Conservation (phyloP, 2,797 vertebrate genomes). For the Pitangus sulphuratus region DNA sequence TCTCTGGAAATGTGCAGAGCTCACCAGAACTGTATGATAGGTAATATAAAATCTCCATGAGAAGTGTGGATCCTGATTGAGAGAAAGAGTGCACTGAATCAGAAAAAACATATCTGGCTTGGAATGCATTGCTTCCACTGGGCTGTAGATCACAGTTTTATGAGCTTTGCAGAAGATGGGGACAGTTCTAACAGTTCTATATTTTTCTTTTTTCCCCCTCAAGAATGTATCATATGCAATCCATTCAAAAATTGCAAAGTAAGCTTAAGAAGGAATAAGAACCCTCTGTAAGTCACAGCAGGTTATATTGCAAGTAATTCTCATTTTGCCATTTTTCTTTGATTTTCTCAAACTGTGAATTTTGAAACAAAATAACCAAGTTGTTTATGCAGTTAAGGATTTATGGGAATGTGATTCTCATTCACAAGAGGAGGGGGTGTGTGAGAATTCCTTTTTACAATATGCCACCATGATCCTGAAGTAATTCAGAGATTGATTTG, state of each 20-base stretch:
- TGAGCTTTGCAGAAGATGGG: background rate
- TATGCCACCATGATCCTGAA: conserved; percentile 49
- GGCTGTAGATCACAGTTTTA: background rate
- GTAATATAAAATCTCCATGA: background rate
- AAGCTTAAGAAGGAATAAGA: background rate
- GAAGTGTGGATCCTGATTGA: background rate
- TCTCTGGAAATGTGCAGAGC: background rate
- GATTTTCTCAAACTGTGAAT: conserved; percentile 15
- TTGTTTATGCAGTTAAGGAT: conserved; percentile 30
- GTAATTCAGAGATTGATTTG: conserved; percentile 77
- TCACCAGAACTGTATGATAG: background rate
- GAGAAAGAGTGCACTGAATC: background rate
- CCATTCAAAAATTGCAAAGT: background rate
- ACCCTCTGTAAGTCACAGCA: background rate
- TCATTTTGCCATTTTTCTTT: background rate
- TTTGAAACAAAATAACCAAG: conserved; percentile 5
- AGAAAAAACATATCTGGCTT: background rate
- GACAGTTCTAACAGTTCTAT: background rate
- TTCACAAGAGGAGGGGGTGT: background rate
- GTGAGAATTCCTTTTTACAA: conserved; percentile 41
- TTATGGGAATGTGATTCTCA: conserved; percentile 12
- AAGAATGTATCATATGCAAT: background rate
- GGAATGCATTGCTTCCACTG: background rate
- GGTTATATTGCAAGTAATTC: background rate
- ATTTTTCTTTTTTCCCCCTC: background rate